Percentiles rank a stretch among this genome's conserved stretches.
phyloP scores from a whole-genome alignment of 1,140 invertebrate species.

The Drosophila quadrilineata region DNA sequence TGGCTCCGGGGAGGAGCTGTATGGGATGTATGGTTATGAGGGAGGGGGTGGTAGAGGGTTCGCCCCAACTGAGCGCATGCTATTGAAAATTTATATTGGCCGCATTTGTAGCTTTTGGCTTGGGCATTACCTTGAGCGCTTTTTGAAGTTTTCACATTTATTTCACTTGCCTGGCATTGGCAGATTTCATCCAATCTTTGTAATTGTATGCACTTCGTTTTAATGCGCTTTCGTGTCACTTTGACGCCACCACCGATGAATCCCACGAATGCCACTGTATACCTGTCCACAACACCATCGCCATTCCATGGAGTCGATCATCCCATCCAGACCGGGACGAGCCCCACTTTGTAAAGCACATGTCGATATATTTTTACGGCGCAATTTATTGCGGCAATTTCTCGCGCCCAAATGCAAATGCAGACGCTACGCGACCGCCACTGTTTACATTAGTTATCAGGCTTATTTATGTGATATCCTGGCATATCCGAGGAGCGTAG shows the following conservation, averaged over 20 bases:
- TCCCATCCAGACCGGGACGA: too few relatives aligned
- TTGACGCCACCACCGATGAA: constrained; percentile 15
- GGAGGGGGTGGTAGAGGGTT: not conserved
- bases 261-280: not conserved
- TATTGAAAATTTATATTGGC: constrained; percentile 76
- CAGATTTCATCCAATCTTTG: constrained; percentile 64
- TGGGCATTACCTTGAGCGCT: constrained; percentile 69
- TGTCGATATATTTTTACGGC: constrained; percentile 70
- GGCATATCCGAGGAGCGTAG: constrained; percentile 10
- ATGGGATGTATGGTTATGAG: not conserved
- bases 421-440: constrained; percentile 50
- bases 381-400: constrained; percentile 76
- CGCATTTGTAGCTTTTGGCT: constrained; percentile 65
- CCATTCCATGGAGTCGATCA: too few relatives aligned
- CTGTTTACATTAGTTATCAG: constrained; percentile 79
- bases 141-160: constrained; percentile 78
- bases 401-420: constrained; percentile 75
- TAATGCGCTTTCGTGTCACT: constrained; percentile 70
- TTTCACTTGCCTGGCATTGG: constrained; percentile 59
- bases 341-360: constrained; percentile 17
- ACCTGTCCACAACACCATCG: constrained; percentile 9
- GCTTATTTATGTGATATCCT: constrained; percentile 62
- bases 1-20: not conserved
- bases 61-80: constrained; percentile 31
- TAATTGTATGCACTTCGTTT: constrained; percentile 74